Conservation (phyloP, 2,113 vertebrate species). For the Pollachius pollachius region DNA sequence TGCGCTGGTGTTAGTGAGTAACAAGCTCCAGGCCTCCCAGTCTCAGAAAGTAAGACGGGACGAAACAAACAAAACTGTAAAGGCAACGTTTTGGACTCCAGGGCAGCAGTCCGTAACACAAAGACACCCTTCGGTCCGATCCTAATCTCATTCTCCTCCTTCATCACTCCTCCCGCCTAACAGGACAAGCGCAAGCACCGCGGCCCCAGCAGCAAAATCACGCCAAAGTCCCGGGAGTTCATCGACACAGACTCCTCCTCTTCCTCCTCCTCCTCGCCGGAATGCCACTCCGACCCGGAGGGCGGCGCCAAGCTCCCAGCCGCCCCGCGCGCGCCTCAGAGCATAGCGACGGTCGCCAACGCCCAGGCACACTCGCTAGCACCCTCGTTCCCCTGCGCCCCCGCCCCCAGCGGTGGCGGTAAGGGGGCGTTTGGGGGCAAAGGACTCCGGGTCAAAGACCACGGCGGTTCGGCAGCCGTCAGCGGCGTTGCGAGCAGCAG, state of each 20-base stretch:
- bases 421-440: conserved; percentile 50
- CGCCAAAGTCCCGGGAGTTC: conserved; percentile 94
- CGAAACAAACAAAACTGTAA: no score
- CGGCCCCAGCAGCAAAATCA: conserved; percentile 85
- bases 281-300: conserved; percentile 91
- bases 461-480: background rate
- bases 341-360: conserved; percentile 57
- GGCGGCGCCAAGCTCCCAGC: conserved; percentile 81
- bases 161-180: conserved; percentile 42
- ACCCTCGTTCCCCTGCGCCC: conserved; percentile 43
- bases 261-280: conserved; percentile 91
- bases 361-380: conserved; percentile 42
- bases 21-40: background rate
- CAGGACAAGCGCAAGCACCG: conserved; percentile 91
- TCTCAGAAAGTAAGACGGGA: background rate
- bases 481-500: conserved; percentile 29
- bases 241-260: conserved; percentile 96
- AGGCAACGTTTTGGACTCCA: no score
- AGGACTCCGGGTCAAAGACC: conserved; percentile 54
- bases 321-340: conserved; percentile 38
- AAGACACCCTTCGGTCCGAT: background rate
- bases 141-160: conserved; percentile 32
- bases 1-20: background rate
- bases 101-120: background rate
- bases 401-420: conserved; percentile 49